A percentile compares a stretch with the other conserved stretches of the same genome.
Conservation (phyloP, 2,113 vertebrate genomes). For the Rhabdornis inornatus region DNA sequence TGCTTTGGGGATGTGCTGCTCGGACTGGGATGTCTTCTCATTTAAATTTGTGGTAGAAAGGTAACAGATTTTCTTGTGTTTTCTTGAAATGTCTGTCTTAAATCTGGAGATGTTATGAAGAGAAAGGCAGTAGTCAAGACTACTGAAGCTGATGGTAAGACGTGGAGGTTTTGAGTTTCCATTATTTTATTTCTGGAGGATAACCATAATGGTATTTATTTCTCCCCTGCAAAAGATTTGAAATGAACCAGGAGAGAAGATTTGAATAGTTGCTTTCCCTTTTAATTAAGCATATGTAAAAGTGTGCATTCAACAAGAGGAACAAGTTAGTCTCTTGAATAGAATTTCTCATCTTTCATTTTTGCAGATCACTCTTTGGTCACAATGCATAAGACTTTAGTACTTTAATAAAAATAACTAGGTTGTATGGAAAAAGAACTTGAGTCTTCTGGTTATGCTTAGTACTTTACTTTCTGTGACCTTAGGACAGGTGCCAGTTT, state of each 20-base stretch:
- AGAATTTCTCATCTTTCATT: not conserved
- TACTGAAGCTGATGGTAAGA: not conserved
- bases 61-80: not conserved
- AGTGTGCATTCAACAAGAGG: not conserved
- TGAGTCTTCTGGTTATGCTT: not conserved
- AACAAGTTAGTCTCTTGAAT: not conserved
- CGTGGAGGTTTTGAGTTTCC: not conserved
- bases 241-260: not conserved
- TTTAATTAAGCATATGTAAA: not conserved
- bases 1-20: not conserved
- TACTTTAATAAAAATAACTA: not conserved
- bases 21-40: not conserved
- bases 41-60: not conserved
- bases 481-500: not conserved
- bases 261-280: not conserved
- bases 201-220: not conserved
- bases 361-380: not conserved
- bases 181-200: not conserved
- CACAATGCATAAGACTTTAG: fast-evolving
- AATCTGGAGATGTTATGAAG: not conserved
- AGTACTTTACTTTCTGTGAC: not conserved
- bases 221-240: not conserved
- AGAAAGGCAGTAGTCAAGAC: not conserved
- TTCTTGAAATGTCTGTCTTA: not conserved
- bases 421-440: not conserved